Conservation (phyloP, 2,888 invertebrate genomes). For the Branchipolynoe longqiensis region DNA sequence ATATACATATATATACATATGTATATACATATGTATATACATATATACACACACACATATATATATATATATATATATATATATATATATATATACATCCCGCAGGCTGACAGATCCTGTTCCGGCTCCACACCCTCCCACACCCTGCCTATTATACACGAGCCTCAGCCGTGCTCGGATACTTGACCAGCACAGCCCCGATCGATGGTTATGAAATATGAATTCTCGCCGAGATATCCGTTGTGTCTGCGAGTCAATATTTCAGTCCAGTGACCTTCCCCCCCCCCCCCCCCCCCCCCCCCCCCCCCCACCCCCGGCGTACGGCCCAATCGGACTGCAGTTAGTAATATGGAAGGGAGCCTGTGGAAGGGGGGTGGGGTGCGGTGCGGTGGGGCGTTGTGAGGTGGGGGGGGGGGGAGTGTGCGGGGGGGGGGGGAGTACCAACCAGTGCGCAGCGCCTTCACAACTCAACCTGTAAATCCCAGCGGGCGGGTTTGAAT, state of each 20-base stretch:
- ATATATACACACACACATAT: neutral
- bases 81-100: neutral
- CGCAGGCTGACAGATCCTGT: neutral
- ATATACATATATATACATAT: neutral
- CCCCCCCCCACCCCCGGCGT: neutral
- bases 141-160: neutral
- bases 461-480: slow-evolving; percentile 32
- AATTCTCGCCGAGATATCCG: slow-evolving; percentile 34
- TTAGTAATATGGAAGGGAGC: too few species aligned
- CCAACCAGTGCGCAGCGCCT: too few species aligned
- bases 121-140: neutral
- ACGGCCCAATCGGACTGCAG: too few species aligned
- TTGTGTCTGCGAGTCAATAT: slow-evolving; percentile 44
- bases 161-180: too few species aligned
- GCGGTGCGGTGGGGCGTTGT: too few species aligned
- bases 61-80: neutral
- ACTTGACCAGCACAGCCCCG: neutral
- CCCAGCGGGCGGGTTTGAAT: too few species aligned
- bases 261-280: slow-evolving; percentile 35
- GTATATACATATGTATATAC: neutral
- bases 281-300: slow-evolving; percentile 9
- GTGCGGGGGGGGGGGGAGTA: too few species aligned
- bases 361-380: too few species aligned
- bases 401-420: too few species aligned
- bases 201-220: slow-evolving; percentile 51